Conservation (phyloP, 2,113 vertebrate genomes). For the Chamaetylas fuelleborni region DNA sequence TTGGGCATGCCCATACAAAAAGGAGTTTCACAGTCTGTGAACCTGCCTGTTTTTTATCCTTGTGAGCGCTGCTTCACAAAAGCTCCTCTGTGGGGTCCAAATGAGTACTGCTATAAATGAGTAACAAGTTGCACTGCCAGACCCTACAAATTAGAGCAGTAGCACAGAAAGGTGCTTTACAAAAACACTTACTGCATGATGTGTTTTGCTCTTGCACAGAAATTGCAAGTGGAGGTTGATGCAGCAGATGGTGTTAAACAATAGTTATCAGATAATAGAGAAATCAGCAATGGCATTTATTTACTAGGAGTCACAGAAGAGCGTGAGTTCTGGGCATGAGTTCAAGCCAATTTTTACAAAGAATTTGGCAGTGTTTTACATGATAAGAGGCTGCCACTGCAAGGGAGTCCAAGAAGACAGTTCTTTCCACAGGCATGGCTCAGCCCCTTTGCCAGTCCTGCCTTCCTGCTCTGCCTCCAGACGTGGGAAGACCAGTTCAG, state of each 20-base stretch:
- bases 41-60: neutral
- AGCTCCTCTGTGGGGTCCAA: neutral
- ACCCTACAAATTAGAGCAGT: neutral
- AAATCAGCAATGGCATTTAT: neutral
- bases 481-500: accelerated
- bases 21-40: neutral
- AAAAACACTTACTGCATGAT: neutral
- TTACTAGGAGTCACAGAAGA: neutral
- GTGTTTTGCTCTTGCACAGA: neutral
- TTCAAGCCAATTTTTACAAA: neutral
- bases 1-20: neutral
- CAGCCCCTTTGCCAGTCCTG: neutral
- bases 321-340: neutral
- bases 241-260: neutral
- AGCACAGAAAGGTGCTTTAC: neutral
- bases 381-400: neutral
- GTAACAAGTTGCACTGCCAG: neutral
- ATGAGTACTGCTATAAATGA: neutral
- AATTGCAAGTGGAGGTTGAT: neutral
- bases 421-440: neutral
- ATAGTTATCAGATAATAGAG: neutral
- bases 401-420: neutral
- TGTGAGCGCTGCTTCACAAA: neutral
- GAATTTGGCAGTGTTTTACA: neutral
- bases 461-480: neutral